Evolutionary conservation across 2,797 vertebrate species (phyloP).

Genomic region (Fringilla coelebs): DNA sequence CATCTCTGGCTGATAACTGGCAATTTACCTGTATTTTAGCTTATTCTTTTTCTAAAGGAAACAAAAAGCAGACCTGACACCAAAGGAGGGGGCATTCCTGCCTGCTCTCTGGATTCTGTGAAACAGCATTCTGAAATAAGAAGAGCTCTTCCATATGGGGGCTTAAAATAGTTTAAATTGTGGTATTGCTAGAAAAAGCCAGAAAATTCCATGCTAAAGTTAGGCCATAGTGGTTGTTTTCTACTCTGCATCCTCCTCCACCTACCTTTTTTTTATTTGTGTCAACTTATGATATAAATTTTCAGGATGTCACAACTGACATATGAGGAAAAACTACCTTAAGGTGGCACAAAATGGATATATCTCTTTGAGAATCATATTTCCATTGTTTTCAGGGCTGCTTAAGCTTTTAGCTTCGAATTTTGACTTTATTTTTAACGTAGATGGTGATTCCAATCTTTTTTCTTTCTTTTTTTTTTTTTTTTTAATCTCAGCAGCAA

Average conservation of each 20-base stretch:
- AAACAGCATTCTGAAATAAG: neutral
- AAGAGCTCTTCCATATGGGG: neutral
- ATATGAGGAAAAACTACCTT: neutral
- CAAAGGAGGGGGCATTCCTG: neutral
- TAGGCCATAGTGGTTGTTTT: neutral
- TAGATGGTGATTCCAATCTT: neutral
- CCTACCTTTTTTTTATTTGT: neutral
- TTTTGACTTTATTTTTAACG: neutral
- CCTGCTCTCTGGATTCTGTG: neutral
- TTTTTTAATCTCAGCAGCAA: slow-evolving; percentile 16
- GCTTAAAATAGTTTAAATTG: slow-evolving; percentile 42
- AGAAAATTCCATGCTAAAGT: slow-evolving; percentile 21
- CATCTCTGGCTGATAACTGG: neutral
- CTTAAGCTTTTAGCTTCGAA: neutral
- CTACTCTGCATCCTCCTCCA: neutral
- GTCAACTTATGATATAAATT: neutral
- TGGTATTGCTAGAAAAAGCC: slow-evolving; percentile 20
- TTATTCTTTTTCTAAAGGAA: neutral
- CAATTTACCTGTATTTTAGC: neutral
- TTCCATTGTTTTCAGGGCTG: neutral
- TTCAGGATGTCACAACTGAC: neutral
- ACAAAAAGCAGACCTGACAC: neutral
- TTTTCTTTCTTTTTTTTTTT: neutral
- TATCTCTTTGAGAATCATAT: neutral
- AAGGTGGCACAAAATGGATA: neutral